Percentiles rank a stretch among this genome's conserved stretches.
phyloP scores from a whole-genome alignment of 92 coral and sea anemone species.

The Bergia puertoricense region DNA sequence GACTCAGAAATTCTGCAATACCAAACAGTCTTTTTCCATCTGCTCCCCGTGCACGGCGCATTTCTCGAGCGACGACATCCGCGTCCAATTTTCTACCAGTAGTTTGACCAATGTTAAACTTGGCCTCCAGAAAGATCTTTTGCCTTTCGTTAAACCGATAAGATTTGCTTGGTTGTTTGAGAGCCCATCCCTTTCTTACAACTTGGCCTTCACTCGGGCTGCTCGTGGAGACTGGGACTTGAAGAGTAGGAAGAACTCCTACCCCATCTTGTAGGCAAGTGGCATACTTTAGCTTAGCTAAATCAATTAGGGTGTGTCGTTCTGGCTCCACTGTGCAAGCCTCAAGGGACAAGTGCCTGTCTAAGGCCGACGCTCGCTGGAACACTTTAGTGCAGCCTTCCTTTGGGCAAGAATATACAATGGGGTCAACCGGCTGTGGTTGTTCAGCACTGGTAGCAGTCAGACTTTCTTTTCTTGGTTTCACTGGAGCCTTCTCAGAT shows the following conservation, averaged over 20 bases:
- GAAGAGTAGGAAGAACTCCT: background rate
- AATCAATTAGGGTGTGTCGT: slow-evolving; percentile 34
- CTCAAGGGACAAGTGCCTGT: slow-evolving; percentile 19
- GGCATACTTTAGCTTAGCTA: slow-evolving; percentile 32
- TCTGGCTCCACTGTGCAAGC: slow-evolving; percentile 30
- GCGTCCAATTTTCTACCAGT: too few species aligned
- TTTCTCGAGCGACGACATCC: too few species aligned
- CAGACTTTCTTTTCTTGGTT: background rate
- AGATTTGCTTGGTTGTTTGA: too few species aligned
- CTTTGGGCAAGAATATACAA: slow-evolving; percentile 2
- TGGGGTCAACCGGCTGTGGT: background rate
- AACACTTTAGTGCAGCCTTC: slow-evolving; percentile 39
- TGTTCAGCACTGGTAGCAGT: slow-evolving; percentile 3
- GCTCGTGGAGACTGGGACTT: too few species aligned
- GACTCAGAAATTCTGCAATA: too few species aligned
- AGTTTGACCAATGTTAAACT: too few species aligned
- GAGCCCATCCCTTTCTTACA: too few species aligned
- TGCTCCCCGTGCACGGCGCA: too few species aligned
- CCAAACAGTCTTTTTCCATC: too few species aligned
- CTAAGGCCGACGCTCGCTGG: slow-evolving; percentile 29
- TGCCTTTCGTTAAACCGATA: too few species aligned
- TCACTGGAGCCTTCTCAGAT: background rate
- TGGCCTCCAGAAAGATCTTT: too few species aligned
- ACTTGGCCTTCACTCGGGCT: too few species aligned
- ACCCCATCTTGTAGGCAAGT: slow-evolving; percentile 23